Conservation (phyloP, 2,888 invertebrate species). For the Chironomus riparius region DNA sequence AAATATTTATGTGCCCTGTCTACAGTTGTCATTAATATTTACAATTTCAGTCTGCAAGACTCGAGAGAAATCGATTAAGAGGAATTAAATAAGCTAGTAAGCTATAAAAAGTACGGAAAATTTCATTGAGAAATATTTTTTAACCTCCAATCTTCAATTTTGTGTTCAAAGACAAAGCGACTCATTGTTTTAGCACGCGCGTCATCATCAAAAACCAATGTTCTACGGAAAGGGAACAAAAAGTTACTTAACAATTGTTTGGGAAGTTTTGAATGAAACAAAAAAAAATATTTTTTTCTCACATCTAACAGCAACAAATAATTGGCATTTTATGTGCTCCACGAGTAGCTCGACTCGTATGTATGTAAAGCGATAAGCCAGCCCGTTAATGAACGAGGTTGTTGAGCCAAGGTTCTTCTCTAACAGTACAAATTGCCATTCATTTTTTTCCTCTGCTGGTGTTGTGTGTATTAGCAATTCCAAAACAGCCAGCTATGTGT, state of each 20-base stretch:
- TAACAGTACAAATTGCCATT: constrained; percentile 24
- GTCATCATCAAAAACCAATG: neutral
- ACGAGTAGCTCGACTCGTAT: neutral
- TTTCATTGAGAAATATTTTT: neutral
- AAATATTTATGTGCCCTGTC: no score
- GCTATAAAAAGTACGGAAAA: neutral
- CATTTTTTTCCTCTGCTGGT: neutral
- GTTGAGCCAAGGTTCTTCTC: constrained; percentile 26
- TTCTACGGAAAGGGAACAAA: constrained; percentile 1
- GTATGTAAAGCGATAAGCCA: constrained; percentile 7
- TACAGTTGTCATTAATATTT: no score
- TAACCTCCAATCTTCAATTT: neutral
- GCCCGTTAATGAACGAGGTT: constrained; percentile 27
- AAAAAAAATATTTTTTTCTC: neutral
- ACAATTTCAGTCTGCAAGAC: no score
- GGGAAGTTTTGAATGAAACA: neutral
- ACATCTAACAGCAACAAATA: neutral
- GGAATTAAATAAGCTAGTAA: no score
- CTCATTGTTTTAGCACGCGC: neutral
- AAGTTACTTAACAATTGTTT: neutral
- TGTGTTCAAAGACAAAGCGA: neutral
- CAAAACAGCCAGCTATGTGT: neutral
- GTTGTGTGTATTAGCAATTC: neutral
- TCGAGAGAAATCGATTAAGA: no score
- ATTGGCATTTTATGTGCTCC: neutral